A percentile compares a stretch with the other conserved stretches of the same genome.
Evolutionary conservation across 2,113 vertebrate species (phyloP).

Genomic region (Grammomys dolichurus): DNA sequence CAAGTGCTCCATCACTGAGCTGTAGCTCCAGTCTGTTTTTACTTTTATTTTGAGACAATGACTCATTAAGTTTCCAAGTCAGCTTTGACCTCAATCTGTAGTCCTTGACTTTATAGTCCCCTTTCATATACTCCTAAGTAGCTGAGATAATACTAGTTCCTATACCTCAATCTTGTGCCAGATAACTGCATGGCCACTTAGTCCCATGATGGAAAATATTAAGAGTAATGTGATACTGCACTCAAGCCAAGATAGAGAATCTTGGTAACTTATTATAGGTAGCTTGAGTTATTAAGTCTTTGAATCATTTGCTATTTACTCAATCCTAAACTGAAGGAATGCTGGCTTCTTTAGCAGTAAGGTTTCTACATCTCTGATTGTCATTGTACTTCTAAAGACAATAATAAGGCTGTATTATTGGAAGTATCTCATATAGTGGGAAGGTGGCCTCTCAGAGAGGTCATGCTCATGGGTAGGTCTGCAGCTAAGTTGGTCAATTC

Average conservation of each 20-base stretch:
- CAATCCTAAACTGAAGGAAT: neutral
- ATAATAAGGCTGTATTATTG: neutral
- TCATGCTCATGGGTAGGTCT: neutral
- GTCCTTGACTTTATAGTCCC: neutral
- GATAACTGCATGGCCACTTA: neutral
- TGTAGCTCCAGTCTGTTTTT: neutral
- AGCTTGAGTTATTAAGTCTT: neutral
- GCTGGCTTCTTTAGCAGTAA: neutral
- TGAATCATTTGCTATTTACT: neutral
- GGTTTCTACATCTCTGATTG: neutral
- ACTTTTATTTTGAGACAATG: neutral
- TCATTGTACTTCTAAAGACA: neutral
- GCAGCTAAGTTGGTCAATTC: neutral
- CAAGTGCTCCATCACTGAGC: neutral
- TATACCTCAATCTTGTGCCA: neutral
- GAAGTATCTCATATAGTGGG: neutral
- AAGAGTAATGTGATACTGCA: neutral
- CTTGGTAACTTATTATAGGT: neutral
- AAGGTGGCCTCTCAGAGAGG: neutral
- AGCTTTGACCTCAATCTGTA: neutral
- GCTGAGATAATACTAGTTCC: neutral
- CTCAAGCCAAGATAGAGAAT: neutral
- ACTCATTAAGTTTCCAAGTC: neutral
- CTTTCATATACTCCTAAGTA: neutral
- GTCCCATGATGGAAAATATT: neutral